Base-by-base conservation (phyloP, 2,113 vertebrate genomes). In the Pao palembangensis region DNA sequence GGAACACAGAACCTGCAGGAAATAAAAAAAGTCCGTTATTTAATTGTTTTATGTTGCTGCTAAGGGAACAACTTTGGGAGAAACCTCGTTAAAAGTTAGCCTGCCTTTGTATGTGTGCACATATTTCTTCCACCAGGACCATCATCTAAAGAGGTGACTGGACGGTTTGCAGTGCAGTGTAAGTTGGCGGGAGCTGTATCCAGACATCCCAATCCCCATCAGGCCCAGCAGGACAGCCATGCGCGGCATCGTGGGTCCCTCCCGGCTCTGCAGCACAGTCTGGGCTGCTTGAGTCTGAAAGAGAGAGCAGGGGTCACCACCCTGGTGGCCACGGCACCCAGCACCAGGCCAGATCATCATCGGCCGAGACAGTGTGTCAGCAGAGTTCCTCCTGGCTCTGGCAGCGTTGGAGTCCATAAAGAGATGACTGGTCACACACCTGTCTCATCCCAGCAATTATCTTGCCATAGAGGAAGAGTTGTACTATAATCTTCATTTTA, bases 161-260 rank as follows among this genome's bases (percentile, higher is more conserved):
- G 83, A 71, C 0, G 91, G 90, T 64, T 89, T 91, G 83, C 82
- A 90, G 47, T 87, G 80, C 20, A 91, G 91, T 1, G 91, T 90
- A 28, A 95, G 90, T 58, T 92, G 93, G 42, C 85, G 90, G 0
- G 89, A 89, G 80, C 93, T 92, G 85, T 94, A 95, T 58, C 91
- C 87, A 0, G 92, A 94, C 73, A 93, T 75, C 64, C 90, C 76
- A 19, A 93, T 76, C 14, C 93, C 94, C 64, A 89, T 84, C 23
- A 94, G 38, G 1, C 93, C 93, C 72, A 96, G 80, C 41, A 94
- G 71, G 76, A 93, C 0, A 0, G 93, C 92, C 0, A 91, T 42
- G 23, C 88, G 63, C 0, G 88, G 81, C 75, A 92, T 90, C 17
- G 76, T 42, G 0, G 75, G 76, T n/a, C 89, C 88, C 3, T 89